A percentile compares a stretch with the other conserved stretches of the same genome.
phyloP scores from a whole-genome alignment of 2,888 invertebrate species.

The Thecophora atra region DNA sequence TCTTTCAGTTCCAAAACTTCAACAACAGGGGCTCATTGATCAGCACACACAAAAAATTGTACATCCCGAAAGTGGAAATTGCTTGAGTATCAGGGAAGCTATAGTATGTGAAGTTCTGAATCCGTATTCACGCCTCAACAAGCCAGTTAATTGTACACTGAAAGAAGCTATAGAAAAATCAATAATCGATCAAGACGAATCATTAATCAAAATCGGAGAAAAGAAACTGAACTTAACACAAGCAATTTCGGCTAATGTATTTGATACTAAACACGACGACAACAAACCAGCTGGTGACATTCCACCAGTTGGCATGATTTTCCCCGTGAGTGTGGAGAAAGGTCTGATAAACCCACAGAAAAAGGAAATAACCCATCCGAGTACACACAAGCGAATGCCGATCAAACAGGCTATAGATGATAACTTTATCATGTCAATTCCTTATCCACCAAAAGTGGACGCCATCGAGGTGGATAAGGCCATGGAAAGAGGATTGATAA shows the following conservation, averaged over 20 bases:
- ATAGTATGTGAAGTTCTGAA: conserved; percentile 90
- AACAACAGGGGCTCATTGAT: conserved; percentile 86
- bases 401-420: conserved; percentile 77
- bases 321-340: conserved; percentile 79
- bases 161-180: conserved; percentile 79
- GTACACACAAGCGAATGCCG: conserved; percentile 74
- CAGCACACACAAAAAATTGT: conserved; percentile 77
- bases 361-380: conserved; percentile 77
- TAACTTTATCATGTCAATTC: conserved; percentile 82
- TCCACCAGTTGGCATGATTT: conserved; percentile 84
- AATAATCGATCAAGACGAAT: conserved; percentile 76
- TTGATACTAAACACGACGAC: conserved; percentile 63
- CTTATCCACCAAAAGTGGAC: conserved; percentile 75
- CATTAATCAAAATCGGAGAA: conserved; percentile 72
- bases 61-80: conserved; percentile 86
- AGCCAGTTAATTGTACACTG: conserved; percentile 75
- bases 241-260: conserved; percentile 76
- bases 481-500: conserved; percentile 75
- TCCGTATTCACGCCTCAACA: conserved; percentile 76
- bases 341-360: conserved; percentile 76
- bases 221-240: conserved; percentile 75
- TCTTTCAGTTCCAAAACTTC: conserved; percentile 83
- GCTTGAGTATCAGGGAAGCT: conserved; percentile 82
- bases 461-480: conserved; percentile 77
- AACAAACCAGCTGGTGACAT: conserved; percentile 68